These are phyloP conservation scores for Indicator indicator DNA, from an alignment of 2,113 vertebrate species.

Conservation along the genomic window DNA sequence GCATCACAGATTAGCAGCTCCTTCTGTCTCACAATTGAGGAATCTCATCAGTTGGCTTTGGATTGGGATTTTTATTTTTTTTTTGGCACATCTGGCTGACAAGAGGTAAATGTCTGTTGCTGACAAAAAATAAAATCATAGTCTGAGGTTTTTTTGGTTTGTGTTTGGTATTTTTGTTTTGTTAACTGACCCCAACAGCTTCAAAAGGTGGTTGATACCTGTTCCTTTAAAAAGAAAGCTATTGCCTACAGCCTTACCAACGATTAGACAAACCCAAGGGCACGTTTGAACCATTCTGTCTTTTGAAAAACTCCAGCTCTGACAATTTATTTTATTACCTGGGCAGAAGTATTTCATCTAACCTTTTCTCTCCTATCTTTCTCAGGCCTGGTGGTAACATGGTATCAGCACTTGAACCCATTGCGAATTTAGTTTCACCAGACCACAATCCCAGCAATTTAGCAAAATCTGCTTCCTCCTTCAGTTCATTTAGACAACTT, in stretches of 20 bases:
- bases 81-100: neutral
- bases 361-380: neutral
- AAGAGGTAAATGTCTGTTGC: neutral
- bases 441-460: neutral
- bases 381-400: neutral
- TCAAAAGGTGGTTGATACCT: neutral
- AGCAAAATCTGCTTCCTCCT: neutral
- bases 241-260: neutral
- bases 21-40: neutral
- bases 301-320: neutral
- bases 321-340: neutral
- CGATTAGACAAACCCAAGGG: neutral
- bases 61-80: neutral
- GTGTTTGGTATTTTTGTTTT: neutral
- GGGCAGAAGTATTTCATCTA: neutral
- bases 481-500: neutral
- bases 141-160: neutral
- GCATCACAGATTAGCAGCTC: neutral
- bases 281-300: neutral
- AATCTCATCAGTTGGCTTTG: neutral
- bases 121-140: conserved; percentile 9
- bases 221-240: neutral
- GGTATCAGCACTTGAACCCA: neutral
- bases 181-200: neutral
- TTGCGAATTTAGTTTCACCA: neutral